These are phyloP conservation scores for Diplazon laetatorius DNA, from an alignment of 2,888 invertebrate genomes.

Conservation along the genomic window DNA sequence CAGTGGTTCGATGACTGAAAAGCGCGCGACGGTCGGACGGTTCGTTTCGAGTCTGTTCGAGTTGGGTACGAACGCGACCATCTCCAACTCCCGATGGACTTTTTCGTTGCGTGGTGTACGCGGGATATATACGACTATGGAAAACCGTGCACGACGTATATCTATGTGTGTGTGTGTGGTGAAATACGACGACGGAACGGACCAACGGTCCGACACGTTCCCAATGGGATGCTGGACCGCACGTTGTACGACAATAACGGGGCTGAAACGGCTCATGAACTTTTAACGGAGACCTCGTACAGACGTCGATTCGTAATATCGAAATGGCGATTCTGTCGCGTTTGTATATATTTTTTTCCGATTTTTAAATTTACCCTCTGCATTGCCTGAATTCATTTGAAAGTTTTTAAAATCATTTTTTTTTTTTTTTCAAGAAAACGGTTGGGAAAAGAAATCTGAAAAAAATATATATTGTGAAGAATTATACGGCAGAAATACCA, in stretches of 20 bases:
- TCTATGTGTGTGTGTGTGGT: constrained; percentile 15
- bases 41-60: constrained; percentile 21
- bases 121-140: constrained; percentile 4
- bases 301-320: constrained; percentile 73
- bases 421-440: no score
- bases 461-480: no score
- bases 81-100: constrained; percentile 55
- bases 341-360: no score
- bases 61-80: constrained; percentile 7
- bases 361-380: no score
- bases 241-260: constrained; percentile 63
- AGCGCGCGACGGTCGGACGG: constrained; percentile 12
- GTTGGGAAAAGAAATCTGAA: no score
- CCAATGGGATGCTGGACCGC: constrained; percentile 52
- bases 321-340: constrained; percentile 61
- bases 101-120: constrained; percentile 17
- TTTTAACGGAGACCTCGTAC: constrained; percentile 55
- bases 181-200: constrained; percentile 23
- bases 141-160: neutral
- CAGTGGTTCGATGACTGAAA: constrained; percentile 21
- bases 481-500: no score
- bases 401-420: no score
- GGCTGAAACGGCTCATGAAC: constrained; percentile 12
- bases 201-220: constrained; percentile 45
- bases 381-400: no score